Evolutionary conservation across 1,140 invertebrate species (phyloP), one percentile per base, ranked within the genome.

Genomic region (Arctopsyche grandis): DNA sequence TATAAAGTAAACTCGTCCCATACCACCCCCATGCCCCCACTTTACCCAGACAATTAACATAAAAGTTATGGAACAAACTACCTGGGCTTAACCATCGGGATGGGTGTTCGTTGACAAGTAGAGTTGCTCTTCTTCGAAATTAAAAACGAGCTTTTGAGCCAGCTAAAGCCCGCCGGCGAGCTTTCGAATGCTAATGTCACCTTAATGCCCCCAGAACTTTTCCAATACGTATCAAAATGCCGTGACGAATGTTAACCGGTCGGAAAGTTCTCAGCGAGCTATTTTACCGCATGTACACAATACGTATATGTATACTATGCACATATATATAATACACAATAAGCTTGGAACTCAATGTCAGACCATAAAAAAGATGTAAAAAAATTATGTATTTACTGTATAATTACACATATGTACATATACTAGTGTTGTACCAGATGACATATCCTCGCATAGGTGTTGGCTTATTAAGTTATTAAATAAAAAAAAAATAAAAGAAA

Each of bases 41-140:
- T 26, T 26, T 12, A 22, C 63, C 19, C 63, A 22, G 63, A 66
- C 80, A 82, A 82, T 82, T 82, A 82, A 79, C 78, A 79, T 82
- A 82, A 82, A 82, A 82, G 80, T 77, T 82, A 79, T 56, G 69
- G 29, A 66, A 69, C 56, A 66, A 81, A 81, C 80, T 77, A 79
- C 77, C 66, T 79, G 77, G 56, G 80, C 69, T 81, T 81, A 81
- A 78, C 80, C 77, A 78, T 80, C 79, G 73, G 71, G 63, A 58
- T 78, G 43, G 56, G 24, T 26, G 43, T 4, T 60, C 58, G 63
- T 66, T 66, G 24, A 52, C 24, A 66, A 52, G 48, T 60, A 16
- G 58, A 66, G 24, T 66, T 1, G 19, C 69, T 71, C 69, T 29
- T 46, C n/a, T 71, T 71, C 19, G 38, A 38, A 46, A 71, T 71